Evolutionary conservation across 1,140 invertebrate genomes (phyloP).

Genomic region (Campoletis sonorensis): DNA sequence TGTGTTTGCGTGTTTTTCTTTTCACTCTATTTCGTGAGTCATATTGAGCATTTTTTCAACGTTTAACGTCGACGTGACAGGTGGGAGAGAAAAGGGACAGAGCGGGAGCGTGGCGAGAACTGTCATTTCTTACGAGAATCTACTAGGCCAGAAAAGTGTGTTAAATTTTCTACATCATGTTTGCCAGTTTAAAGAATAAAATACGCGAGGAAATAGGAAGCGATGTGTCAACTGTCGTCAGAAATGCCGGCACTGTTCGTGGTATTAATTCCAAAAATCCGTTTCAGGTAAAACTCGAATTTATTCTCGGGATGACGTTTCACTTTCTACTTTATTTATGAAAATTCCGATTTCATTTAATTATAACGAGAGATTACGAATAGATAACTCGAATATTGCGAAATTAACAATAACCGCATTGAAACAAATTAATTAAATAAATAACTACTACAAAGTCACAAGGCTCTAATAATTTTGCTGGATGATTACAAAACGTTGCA

Average conservation of each 20-base stretch:
- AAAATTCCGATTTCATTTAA: background rate
- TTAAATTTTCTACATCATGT: constrained; percentile 74
- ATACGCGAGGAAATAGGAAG: constrained; percentile 85
- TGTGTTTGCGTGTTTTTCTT: constrained; percentile 20
- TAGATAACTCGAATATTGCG: no score
- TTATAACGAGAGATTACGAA: no score
- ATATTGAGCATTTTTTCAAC: constrained; percentile 4
- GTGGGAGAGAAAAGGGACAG: constrained; percentile 51
- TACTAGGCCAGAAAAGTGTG: background rate
- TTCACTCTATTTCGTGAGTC: background rate
- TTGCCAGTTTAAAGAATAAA: constrained; percentile 84
- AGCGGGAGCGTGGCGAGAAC: constrained; percentile 26
- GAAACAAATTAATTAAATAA: no score
- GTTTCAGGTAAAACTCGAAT: constrained; percentile 65
- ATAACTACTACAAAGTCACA: no score
- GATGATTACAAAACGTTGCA: no score
- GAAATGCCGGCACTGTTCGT: constrained; percentile 76
- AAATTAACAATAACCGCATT: no score
- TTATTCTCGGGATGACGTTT: constrained; percentile 1
- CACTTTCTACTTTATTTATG: no score
- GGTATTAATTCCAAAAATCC: constrained; percentile 78
- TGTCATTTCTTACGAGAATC: constrained; percentile 48
- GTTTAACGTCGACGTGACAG: constrained; percentile 63
- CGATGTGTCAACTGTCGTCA: constrained; percentile 78
- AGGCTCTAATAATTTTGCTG: no score